Evolutionary conservation across 2,797 vertebrate species (phyloP).

Genomic region (Catharus ustulatus): DNA sequence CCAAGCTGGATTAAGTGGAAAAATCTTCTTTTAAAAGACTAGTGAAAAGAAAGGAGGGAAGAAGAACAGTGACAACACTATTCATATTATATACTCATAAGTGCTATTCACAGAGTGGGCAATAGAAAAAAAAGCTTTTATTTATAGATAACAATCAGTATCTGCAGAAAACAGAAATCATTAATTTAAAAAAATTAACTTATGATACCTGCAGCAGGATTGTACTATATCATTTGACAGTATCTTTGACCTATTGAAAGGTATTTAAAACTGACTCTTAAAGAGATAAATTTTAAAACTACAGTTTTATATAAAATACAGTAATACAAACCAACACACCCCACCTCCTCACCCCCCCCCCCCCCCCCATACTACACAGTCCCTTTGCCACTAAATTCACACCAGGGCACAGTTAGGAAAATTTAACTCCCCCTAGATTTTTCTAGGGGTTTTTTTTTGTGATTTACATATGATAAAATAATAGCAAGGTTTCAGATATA

Average conservation of each 20-base stretch:
- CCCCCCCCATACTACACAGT: not conserved
- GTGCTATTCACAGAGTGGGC: not conserved
- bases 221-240: not conserved
- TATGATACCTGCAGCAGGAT: not conserved
- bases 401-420: not conserved
- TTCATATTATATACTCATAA: not conserved
- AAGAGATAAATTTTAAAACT: not conserved
- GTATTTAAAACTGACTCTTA: not conserved
- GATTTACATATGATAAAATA: not conserved
- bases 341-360: too few species aligned
- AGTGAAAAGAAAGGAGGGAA: not conserved
- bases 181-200: not conserved
- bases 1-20: slow-evolving; percentile 97
- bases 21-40: slow-evolving; percentile 99
- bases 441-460: not conserved
- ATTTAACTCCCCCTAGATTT: not conserved
- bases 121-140: not conserved
- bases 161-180: not conserved
- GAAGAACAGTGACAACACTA: not conserved
- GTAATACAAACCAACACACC: not conserved
- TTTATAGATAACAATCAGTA: not conserved
- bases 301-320: not conserved
- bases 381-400: not conserved
- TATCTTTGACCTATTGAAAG: not conserved
- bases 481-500: not conserved